phyloP scores from a whole-genome alignment of 2,113 vertebrate genomes.

The Oryzias woworae region DNA sequence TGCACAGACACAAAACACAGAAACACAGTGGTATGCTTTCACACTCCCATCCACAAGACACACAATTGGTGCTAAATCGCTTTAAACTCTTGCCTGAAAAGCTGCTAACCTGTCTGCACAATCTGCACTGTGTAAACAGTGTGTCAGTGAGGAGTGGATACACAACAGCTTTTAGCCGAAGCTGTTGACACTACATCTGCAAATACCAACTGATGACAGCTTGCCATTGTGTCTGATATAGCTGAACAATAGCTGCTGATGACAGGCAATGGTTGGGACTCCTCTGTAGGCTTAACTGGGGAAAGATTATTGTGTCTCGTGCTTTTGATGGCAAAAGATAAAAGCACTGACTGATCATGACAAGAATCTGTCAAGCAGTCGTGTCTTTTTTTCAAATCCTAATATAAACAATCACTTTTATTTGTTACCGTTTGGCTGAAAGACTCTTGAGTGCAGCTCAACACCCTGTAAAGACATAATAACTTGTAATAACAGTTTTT shows the following conservation, averaged over 20 bases:
- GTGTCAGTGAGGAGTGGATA: constrained; percentile 6
- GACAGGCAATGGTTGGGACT: constrained; percentile 20
- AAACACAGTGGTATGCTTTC: constrained; percentile 8
- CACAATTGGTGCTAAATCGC: constrained; percentile 14
- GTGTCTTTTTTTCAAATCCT: neutral
- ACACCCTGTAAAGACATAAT: neutral
- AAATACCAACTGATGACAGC: constrained; percentile 23
- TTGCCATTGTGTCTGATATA: constrained; percentile 32
- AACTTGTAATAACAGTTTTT: neutral
- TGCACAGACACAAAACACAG: constrained; percentile 7
- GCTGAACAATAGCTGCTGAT: constrained; percentile 46
- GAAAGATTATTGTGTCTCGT: constrained; percentile 14
- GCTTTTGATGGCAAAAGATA: neutral
- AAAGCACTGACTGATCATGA: neutral
- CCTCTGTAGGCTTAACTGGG: constrained; percentile 3
- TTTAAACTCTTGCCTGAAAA: constrained; percentile 8
- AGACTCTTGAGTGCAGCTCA: neutral
- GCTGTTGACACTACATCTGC: constrained; percentile 35
- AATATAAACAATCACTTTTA: neutral
- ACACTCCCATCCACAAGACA: constrained; percentile 2
- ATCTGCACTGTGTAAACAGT: constrained; percentile 15
- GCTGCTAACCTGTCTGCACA: constrained; percentile 29
- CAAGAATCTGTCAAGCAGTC: constrained; percentile 1
- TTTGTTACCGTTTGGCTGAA: neutral
- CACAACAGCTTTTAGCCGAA: constrained; percentile 28